A percentile compares a stretch with the other conserved stretches of the same genome.
Evolutionary conservation across 2,797 vertebrate genomes (phyloP).

Genomic region (Eospalax fontanierii): DNA sequence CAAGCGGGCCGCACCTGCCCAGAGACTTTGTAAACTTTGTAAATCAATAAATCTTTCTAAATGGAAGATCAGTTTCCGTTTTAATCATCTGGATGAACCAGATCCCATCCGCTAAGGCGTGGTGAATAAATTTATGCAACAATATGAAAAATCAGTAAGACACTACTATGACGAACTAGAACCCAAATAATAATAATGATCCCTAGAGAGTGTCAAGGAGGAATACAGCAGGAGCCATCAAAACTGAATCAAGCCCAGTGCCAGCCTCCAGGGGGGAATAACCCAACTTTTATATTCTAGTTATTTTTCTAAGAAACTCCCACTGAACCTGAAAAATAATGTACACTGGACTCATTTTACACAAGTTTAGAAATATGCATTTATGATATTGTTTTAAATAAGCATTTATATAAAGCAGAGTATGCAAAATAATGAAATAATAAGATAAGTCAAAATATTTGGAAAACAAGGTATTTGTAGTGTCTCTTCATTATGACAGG

Average conservation of each 20-base stretch:
- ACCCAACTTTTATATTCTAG: not conserved
- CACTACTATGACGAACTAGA: not conserved
- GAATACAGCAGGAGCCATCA: not conserved
- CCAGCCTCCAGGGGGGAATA: not conserved
- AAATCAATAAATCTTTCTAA: no score
- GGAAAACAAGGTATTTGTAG: not conserved
- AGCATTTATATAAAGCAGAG: not conserved
- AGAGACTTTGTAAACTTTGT: no score
- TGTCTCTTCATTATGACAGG: not conserved
- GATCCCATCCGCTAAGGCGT: no score
- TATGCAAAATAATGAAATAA: not conserved
- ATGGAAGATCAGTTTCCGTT: no score
- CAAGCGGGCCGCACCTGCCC: no score
- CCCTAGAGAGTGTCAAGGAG: no score
- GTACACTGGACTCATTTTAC: not conserved
- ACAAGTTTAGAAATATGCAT: not conserved
- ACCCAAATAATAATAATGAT: not conserved
- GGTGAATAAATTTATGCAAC: no score
- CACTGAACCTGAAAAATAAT: not conserved
- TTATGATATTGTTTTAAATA: not conserved
- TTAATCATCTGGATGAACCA: no score
- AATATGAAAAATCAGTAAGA: not conserved
- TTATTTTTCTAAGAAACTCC: not conserved
- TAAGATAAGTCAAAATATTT: not conserved
- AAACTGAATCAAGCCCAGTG: not conserved